Conservation (phyloP, 2,797 vertebrate genomes). For the Mus minutoides region DNA sequence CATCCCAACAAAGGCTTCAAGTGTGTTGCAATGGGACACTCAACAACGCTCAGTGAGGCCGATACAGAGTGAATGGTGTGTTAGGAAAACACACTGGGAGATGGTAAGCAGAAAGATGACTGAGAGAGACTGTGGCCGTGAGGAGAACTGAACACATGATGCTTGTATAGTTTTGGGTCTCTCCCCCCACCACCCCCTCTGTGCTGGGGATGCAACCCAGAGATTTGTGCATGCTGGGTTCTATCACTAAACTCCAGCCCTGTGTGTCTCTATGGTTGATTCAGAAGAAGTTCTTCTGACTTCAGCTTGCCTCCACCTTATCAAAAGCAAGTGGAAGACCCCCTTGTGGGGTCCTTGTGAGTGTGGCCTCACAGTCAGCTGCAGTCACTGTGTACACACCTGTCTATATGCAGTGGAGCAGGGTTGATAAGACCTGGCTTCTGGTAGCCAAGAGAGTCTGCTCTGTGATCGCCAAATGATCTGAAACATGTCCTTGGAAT, state of each 20-base stretch:
- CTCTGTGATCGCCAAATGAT: background rate
- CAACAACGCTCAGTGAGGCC: background rate
- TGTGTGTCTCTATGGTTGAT: background rate
- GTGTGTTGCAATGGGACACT: background rate
- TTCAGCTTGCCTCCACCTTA: background rate
- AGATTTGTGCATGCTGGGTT: background rate
- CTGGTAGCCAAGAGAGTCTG: background rate
- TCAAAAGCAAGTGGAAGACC: background rate
- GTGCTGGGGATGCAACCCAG: background rate
- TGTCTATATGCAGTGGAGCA: fast-evolving
- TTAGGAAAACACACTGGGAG: background rate
- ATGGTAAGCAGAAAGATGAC: background rate
- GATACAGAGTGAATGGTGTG: fast-evolving
- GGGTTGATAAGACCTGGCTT: background rate
- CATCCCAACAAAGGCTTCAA: background rate
- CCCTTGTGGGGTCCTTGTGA: background rate
- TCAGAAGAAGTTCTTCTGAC: background rate
- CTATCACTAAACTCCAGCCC: background rate
- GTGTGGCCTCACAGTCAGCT: background rate
- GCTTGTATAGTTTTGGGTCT: background rate
- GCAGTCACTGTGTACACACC: background rate
- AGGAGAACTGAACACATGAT: background rate
- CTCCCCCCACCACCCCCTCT: background rate
- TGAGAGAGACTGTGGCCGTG: background rate
- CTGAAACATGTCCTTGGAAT: background rate